Evolutionary conservation across 2,888 invertebrate genomes (phyloP).

Genomic region (Ceriagrion tenellum): DNA sequence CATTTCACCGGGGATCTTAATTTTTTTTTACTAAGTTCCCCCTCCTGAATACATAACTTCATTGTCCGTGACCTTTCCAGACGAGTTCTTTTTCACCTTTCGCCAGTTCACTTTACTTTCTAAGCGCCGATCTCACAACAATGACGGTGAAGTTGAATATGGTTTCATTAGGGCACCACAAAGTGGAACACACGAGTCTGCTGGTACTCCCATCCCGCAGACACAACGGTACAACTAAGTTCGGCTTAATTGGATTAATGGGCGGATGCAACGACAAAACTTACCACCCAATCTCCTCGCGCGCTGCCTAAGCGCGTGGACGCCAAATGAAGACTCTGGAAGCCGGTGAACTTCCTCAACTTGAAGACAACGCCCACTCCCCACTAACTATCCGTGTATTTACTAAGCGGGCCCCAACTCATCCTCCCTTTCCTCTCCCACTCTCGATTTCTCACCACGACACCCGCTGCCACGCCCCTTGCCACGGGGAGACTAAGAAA

Average conservation of each 20-base stretch:
- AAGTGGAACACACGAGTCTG: neutral
- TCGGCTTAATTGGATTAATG: neutral
- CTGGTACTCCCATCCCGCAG: neutral
- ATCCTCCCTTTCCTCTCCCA: neutral
- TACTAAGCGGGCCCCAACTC: neutral
- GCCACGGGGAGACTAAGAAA: neutral
- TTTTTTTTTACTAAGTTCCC: too few relatives aligned
- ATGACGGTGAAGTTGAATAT: neutral
- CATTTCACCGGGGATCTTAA: too few relatives aligned
- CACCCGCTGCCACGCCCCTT: neutral
- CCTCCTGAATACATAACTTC: too few relatives aligned
- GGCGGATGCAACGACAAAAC: neutral
- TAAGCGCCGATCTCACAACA: neutral
- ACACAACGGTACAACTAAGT: neutral
- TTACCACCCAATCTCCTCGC: neutral
- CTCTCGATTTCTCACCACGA: neutral
- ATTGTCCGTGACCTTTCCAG: too few relatives aligned
- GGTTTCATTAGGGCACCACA: neutral
- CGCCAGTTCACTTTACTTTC: too few relatives aligned
- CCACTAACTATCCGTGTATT: neutral
- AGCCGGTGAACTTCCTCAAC: neutral
- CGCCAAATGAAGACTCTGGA: neutral
- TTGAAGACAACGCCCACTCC: neutral
- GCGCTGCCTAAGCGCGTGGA: neutral
- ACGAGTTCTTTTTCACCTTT: too few relatives aligned